phyloP scores from a whole-genome alignment of 2,888 invertebrate genomes.

The Marronus borbonicus region DNA sequence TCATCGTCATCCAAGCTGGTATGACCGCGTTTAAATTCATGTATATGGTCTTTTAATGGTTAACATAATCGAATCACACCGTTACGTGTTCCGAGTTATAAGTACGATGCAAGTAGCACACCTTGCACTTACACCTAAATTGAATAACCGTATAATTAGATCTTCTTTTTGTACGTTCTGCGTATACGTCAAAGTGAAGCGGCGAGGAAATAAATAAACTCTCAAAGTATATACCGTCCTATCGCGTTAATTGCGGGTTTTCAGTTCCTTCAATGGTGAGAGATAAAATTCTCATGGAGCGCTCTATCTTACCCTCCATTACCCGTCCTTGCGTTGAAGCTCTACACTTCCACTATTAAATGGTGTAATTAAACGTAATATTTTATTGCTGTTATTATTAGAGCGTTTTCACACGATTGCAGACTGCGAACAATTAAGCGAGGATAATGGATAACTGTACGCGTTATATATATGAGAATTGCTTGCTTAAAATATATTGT shows the following conservation, averaged over 20 bases:
- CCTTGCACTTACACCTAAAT: slow-evolving; percentile 1
- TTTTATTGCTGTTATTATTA: slow-evolving; percentile 11
- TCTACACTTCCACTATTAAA: slow-evolving; percentile 9
- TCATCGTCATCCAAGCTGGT: too few relatives aligned
- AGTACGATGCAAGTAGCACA: background rate
- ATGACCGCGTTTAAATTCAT: too few relatives aligned
- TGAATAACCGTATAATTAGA: slow-evolving; percentile 18
- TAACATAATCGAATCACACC: too few relatives aligned
- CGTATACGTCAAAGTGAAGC: background rate
- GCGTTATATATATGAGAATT: slow-evolving; percentile 7
- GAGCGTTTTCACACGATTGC: slow-evolving; percentile 19
- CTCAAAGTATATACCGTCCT: background rate
- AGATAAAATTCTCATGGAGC: slow-evolving; percentile 1
- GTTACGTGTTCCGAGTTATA: too few relatives aligned
- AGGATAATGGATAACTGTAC: slow-evolving; percentile 19
- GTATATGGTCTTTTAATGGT: too few relatives aligned
- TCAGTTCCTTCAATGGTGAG: slow-evolving; percentile 4
- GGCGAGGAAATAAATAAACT: slow-evolving; percentile 13
- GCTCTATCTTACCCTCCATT: background rate
- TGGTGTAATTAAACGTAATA: slow-evolving; percentile 1
- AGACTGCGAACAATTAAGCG: background rate
- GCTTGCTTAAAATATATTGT: background rate
- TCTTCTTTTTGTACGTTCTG: background rate
- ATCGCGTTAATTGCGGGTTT: background rate
- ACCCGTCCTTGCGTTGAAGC: background rate